Evolutionary conservation across 2,888 invertebrate genomes (phyloP).

Genomic region (Notodromas monacha): DNA sequence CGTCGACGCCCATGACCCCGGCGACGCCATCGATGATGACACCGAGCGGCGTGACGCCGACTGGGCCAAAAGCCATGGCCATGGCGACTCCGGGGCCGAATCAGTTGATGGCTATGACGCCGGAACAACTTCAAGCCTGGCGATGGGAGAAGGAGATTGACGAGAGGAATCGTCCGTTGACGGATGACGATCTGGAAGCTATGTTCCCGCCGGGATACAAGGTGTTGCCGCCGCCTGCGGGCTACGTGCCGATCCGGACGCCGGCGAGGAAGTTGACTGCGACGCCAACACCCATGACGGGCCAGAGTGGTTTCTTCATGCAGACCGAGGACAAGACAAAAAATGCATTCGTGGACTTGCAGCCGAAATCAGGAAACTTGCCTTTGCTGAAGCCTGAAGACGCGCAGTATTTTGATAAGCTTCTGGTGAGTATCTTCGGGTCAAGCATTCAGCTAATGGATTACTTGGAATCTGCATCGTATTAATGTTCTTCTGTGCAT

Average conservation of each 20-base stretch:
- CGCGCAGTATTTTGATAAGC: conserved; percentile 96
- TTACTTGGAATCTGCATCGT: neutral
- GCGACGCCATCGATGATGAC: conserved; percentile 25
- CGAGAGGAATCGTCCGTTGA: conserved; percentile 74
- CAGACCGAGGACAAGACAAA: conserved; percentile 49
- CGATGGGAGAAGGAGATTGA: conserved; percentile 97
- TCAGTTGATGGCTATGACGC: conserved; percentile 71
- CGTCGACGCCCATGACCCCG: conserved; percentile 34
- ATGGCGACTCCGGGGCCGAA: conserved; percentile 89
- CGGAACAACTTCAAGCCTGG: conserved; percentile 89
- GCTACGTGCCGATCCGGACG: conserved; percentile 80
- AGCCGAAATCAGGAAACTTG: conserved; percentile 73
- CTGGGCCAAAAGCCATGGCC: conserved; percentile 82
- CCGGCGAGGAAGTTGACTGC: conserved; percentile 89
- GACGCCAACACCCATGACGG: conserved; percentile 84
- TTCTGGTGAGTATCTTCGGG: conserved; percentile 24
- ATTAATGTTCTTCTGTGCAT: neutral
- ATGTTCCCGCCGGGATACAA: conserved; percentile 97
- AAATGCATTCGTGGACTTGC: conserved; percentile 76
- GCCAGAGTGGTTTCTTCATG: conserved; percentile 75
- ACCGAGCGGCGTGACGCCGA: conserved; percentile 50
- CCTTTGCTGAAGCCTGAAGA: conserved; percentile 99
- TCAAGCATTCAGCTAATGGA: neutral
- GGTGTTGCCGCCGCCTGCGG: conserved; percentile 69
- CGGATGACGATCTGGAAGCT: conserved; percentile 84